Conservation (phyloP, 2,113 vertebrate genomes). For the Ciconia maguari region DNA sequence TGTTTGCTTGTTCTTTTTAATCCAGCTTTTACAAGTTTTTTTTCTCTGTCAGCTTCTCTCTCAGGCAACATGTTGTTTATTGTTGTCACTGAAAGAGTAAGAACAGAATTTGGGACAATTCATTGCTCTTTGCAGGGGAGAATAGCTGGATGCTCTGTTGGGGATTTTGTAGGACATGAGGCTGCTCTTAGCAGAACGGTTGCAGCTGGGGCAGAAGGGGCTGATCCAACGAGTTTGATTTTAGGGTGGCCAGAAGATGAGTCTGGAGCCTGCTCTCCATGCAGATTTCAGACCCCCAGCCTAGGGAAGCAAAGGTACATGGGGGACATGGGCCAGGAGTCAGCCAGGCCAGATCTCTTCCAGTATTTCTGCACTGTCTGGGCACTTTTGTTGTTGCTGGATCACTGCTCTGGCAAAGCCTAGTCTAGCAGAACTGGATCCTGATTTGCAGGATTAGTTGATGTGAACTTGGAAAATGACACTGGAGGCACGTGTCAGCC, state of each 20-base stretch:
- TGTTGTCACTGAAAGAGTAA: not conserved
- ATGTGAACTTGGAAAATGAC: not conserved
- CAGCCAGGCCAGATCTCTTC: not conserved
- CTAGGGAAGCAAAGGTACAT: not conserved
- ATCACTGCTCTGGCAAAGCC: not conserved
- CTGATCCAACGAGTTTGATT: not conserved
- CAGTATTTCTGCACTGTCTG: not conserved
- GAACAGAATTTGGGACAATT: not conserved
- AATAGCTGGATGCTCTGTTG: not conserved
- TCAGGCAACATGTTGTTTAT: not conserved
- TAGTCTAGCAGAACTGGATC: not conserved
- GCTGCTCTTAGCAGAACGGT: not conserved
- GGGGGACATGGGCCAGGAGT: rapidly evolving
- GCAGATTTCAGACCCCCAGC: not conserved
- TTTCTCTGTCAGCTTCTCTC: not conserved
- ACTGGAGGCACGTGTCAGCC: rapidly evolving
- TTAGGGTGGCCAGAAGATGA: not conserved
- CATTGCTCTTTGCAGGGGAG: not conserved
- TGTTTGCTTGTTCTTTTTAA: not conserved
- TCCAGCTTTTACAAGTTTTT: not conserved
- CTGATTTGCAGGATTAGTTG: not conserved
- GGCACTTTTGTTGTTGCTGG: not conserved
- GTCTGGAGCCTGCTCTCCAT: not conserved
- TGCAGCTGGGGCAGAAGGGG: not conserved
- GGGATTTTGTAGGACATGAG: not conserved